Evolutionary conservation across 1,140 invertebrate species (phyloP), one percentile per base, ranked within the genome.

Genomic region (Dryas iulia): DNA sequence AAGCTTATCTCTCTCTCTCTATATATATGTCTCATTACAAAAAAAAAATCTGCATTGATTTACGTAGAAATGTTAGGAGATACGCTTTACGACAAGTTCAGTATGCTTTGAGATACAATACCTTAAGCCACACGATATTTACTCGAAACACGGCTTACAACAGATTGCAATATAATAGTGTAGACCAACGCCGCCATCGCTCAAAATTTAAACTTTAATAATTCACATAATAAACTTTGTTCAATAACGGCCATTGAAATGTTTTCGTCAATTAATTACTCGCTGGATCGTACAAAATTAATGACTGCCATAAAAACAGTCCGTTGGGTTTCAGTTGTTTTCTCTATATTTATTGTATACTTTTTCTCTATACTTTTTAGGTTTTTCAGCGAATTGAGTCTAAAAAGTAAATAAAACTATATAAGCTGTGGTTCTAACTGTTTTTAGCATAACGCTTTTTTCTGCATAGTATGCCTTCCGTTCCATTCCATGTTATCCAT

Each of bases 171-270:
- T 21, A 47, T 47, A 47, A 31, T 21, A 8, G 39, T 3, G 6
- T n/a, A 21, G 14, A 8, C 2, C 4, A 35, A 1, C 5, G n/a
- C 33, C 33, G n/a, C 39, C 39, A n/a, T 14, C n/a, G 4, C 14
- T 21, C 8, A 21, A 39, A 39, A 8, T 30, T 25, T 26, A 26
- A 59, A 58, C 53, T 65, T 39, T 57, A 65, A 65, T 63, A 65
- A 65, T 65, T 66, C 21, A 66, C 30, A 18, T 30, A 59, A 58
- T 59, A 58, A 58, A 65, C 14, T 66, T 64, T 24, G 56, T 30
- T 26, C 33, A 25, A 58, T 66, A 58, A n/a, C 54, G 63, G 33
- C 63, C 63, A 47, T 59, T 39, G 21, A 58, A n/a, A 58, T 59
- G 31, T 66, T 59, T 66, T 52, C 56, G 33, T 26, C 47, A 52